phyloP scores from a whole-genome alignment of 2,888 invertebrate species.

The Halictus quadricinctus region DNA sequence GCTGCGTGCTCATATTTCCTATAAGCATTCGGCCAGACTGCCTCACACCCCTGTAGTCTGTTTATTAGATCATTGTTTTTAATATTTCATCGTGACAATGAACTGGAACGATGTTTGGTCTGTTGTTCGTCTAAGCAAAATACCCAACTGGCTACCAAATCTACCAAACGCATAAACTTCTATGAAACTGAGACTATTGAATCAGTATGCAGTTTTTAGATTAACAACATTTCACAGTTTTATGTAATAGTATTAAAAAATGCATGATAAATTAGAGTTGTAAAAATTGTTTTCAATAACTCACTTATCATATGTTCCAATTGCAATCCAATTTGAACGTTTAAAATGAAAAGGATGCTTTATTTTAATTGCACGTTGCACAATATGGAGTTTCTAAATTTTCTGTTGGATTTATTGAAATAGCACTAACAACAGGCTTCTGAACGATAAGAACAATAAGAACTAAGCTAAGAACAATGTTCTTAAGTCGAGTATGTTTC shows the following conservation, averaged over 20 bases:
- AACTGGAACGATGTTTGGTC: background rate
- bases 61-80: conserved; percentile 11
- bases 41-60: conserved; percentile 4
- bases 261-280: background rate
- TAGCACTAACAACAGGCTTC: too few species aligned
- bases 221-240: background rate
- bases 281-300: background rate
- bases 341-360: background rate
- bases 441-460: too few species aligned
- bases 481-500: too few species aligned
- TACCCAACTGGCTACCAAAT: background rate
- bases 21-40: conserved; percentile 18
- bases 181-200: background rate
- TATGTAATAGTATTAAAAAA: background rate
- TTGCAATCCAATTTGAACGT: background rate
- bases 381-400: too few species aligned
- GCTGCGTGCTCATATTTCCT: conserved; percentile 47
- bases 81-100: background rate
- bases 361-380: background rate
- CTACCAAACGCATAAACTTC: background rate
- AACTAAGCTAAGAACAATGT: too few species aligned
- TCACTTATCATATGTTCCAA: background rate
- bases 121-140: background rate
- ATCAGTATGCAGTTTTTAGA: background rate
- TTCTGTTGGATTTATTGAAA: too few species aligned